phyloP scores from a whole-genome alignment of 2,113 vertebrate species.

The Panthera leo region DNA sequence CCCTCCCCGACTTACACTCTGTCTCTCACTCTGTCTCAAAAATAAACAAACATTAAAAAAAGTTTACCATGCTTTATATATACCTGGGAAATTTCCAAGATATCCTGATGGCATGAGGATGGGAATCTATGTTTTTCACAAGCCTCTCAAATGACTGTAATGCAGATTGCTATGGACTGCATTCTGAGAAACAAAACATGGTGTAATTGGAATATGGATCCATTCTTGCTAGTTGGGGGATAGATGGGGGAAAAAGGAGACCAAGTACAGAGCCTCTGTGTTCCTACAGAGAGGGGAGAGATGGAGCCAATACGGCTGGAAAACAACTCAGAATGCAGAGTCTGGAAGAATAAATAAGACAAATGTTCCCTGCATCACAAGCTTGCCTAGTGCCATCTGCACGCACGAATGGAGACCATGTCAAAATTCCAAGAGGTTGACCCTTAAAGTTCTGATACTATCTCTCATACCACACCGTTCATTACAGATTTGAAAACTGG shows the following conservation, averaged over 20 bases:
- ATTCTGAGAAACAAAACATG: conserved; percentile 1
- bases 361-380: not conserved
- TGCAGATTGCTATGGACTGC: not conserved
- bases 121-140: not conserved
- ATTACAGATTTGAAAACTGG: not conserved
- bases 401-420: not conserved
- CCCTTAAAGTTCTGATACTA: not conserved
- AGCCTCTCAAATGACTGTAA: not conserved
- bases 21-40: no score
- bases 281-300: not conserved
- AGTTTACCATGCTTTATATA: not conserved
- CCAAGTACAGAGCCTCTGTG: not conserved
- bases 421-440: not conserved
- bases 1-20: no score
- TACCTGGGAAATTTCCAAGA: not conserved
- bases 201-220: not conserved
- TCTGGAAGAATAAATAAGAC: not conserved
- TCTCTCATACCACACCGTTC: not conserved
- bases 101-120: not conserved
- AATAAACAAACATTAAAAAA: not conserved
- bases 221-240: not conserved
- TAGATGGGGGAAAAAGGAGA: not conserved
- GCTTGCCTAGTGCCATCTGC: not conserved
- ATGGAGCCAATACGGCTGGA: not conserved
- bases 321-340: not conserved